phyloP scores from a whole-genome alignment of 2,888 invertebrate genomes.

The Aethes cnicana region DNA sequence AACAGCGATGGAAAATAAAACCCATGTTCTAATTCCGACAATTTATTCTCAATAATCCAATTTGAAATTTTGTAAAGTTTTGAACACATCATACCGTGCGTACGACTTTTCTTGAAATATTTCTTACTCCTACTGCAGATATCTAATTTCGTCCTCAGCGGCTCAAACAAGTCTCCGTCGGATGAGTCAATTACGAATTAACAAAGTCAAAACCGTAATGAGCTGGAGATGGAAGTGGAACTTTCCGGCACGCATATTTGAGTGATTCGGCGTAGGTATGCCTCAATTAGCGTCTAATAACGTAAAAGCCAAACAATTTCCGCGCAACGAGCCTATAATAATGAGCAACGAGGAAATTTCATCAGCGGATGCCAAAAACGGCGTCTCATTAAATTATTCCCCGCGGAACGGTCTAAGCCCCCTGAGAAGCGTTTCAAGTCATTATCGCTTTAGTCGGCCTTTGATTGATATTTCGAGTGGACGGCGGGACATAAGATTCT shows the following conservation, averaged over 20 bases:
- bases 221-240: not conserved
- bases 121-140: no score
- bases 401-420: slow-evolving; percentile 31
- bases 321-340: slow-evolving; percentile 10
- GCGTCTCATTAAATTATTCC: slow-evolving; percentile 48
- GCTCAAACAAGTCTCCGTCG: not conserved
- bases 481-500: slow-evolving; percentile 3
- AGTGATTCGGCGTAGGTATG: not conserved
- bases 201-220: not conserved
- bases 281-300: slow-evolving; percentile 16
- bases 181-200: not conserved
- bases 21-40: no score
- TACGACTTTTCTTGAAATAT: no score
- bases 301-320: slow-evolving; percentile 17
- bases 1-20: no score
- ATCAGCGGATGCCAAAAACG: slow-evolving; percentile 37
- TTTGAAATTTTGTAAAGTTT: no score
- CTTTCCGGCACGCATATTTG: not conserved
- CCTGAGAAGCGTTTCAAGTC: slow-evolving; percentile 24
- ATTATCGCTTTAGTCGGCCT: slow-evolving; percentile 35
- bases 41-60: no score
- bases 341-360: slow-evolving; percentile 38
- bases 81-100: no score
- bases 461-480: slow-evolving; percentile 23
- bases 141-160: not conserved